A percentile compares a stretch with the other conserved stretches of the same genome.
These are phyloP conservation scores for Phoenoteleia sp. DNA, from an alignment of 2,888 invertebrate genomes.

Conservation along the genomic window DNA sequence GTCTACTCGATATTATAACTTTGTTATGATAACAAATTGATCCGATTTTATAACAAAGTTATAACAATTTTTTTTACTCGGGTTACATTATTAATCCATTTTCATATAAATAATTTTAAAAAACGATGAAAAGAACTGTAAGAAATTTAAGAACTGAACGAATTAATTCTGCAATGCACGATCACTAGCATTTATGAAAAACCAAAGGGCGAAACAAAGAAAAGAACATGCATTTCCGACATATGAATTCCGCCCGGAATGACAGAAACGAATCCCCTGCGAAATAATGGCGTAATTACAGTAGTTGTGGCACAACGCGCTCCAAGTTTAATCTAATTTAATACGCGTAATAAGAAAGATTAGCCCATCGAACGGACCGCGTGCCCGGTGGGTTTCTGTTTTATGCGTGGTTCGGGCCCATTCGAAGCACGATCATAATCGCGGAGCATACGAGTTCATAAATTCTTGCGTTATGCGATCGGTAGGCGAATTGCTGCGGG, in stretches of 20 bases:
- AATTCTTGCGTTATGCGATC: slow-evolving; percentile 65
- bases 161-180: too few species aligned
- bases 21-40: too few species aligned
- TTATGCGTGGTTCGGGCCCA: slow-evolving; percentile 54
- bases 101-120: too few species aligned
- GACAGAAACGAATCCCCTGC: slow-evolving; percentile 22
- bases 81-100: too few species aligned
- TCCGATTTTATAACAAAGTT: too few species aligned
- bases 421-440: slow-evolving; percentile 68
- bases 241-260: slow-evolving; percentile 8
- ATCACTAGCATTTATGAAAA: slow-evolving; percentile 24
- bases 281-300: slow-evolving; percentile 64
- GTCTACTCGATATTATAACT: too few species aligned
- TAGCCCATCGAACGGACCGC: slow-evolving; percentile 60
- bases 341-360: slow-evolving; percentile 42
- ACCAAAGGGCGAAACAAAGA: background rate
- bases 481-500: slow-evolving; percentile 47
- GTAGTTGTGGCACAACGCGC: slow-evolving; percentile 26
- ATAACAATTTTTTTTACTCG: too few species aligned
- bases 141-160: too few species aligned
- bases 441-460: slow-evolving; percentile 60
- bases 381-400: slow-evolving; percentile 67
- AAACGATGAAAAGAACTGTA: background rate
- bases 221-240: slow-evolving; percentile 21
- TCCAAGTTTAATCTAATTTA: slow-evolving; percentile 63